These are phyloP conservation scores for Enteromius mattozi DNA, from an alignment of 2,797 vertebrate species.

Conservation along the genomic window DNA sequence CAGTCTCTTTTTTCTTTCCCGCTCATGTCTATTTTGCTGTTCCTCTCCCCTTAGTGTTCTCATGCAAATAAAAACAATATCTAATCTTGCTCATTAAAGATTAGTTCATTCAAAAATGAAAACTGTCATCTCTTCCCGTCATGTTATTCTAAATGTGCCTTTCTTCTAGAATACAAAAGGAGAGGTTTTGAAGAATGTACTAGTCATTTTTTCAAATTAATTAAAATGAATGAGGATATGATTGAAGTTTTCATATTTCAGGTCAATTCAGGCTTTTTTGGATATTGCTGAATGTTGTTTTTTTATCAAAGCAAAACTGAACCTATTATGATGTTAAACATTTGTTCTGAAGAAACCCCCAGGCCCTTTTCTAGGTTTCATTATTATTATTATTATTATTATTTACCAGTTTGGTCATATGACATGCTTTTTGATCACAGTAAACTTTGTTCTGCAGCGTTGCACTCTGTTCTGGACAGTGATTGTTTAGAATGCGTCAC, in stretches of 20 bases:
- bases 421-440: slow-evolving; percentile 15
- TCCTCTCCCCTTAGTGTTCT: background rate
- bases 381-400: background rate
- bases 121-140: background rate
- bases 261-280: background rate
- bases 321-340: background rate
- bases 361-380: background rate
- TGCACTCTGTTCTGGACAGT: slow-evolving; percentile 62
- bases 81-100: background rate
- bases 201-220: background rate
- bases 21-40: background rate
- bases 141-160: background rate
- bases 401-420: slow-evolving; percentile 7
- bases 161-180: background rate
- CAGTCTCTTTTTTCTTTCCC: slow-evolving; percentile 23
- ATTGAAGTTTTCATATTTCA: background rate
- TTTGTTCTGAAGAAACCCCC: background rate
- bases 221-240: background rate
- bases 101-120: background rate
- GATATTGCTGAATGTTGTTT: background rate
- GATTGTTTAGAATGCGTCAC: slow-evolving; percentile 66
- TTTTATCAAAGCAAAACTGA: background rate
- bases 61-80: background rate
- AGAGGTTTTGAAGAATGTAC: background rate
- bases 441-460: slow-evolving; percentile 28